Conservation (phyloP, 30 jellyfish, hydroid and myxozoan species). For the Aurelia aurita complex sp. Pacific region DNA sequence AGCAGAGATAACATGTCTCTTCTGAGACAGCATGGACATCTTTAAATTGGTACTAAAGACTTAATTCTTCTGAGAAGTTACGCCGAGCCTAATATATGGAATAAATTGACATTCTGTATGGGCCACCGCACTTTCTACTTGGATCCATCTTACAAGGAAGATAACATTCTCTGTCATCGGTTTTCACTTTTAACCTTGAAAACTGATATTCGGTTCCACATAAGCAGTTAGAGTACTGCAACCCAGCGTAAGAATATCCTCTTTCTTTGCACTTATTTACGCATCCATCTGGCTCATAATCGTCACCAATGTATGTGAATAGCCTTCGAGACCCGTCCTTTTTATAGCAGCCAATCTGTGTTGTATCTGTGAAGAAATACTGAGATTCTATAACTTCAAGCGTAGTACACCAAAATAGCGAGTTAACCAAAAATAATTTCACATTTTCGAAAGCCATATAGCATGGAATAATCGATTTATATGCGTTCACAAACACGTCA, state of each 20-base stretch:
- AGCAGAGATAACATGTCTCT: too few species aligned
- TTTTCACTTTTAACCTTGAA: not conserved
- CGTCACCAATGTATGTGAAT: not conserved
- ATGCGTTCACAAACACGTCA: too few species aligned
- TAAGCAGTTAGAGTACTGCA: slow-evolving; percentile 33
- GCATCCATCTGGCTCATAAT: not conserved
- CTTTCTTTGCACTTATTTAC: not conserved
- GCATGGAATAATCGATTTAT: too few species aligned
- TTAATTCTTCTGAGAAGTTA: too few species aligned
- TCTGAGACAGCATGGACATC: too few species aligned
- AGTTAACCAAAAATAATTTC: too few species aligned
- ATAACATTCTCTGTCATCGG: slow-evolving; percentile 16
- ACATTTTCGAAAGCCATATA: too few species aligned
- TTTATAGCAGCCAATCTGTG: slow-evolving; percentile 14
- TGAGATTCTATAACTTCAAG: too few species aligned
- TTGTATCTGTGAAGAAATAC: not conserved
- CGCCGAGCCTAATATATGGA: too few species aligned
- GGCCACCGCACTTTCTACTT: slow-evolving; percentile 54
- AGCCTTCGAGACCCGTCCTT: not conserved
- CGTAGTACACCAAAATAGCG: too few species aligned
- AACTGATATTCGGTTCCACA: slow-evolving; percentile 4
- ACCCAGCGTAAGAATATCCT: slow-evolving; percentile 8
- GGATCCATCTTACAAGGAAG: slow-evolving; percentile 32
- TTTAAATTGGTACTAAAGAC: too few species aligned
- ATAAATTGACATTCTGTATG: slow-evolving; percentile 41